Base-by-base conservation (phyloP, 2,113 vertebrate genomes). In the Pterocles burchelli region DNA sequence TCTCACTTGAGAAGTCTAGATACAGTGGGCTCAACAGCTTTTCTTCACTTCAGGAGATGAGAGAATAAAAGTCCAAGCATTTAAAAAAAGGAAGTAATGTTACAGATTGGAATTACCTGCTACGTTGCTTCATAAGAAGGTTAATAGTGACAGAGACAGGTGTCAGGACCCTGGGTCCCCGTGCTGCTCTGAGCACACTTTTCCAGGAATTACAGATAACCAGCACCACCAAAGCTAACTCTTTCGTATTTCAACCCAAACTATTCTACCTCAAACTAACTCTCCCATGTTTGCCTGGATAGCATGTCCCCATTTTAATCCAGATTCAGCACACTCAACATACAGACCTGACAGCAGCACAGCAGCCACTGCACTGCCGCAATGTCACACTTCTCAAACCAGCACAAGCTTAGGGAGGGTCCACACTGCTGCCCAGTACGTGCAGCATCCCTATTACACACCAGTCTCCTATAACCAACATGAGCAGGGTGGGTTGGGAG, bases 401-500 rank as follows among this genome's bases (percentile, higher is more conserved):
- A 57, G 52, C 36, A 41, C 36, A 46, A 45, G 34, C 41, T 11
- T 15, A 22, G 20, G 20, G 11, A 24, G 34, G 25, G 48, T 55
- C 46, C 25, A 6, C 29, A 4, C 2, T 5, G 6, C 17, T 1
- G 3, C 12, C 49, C 17, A 12, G 17, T 31, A 21, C 0, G 1
- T 6, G 58, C n/a, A 21, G 43, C 20, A 17, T 41, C 28, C 54
- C 49, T 10, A 20, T 2, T 13, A 10, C 28, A 28, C n/a, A 66
- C 24, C 33, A 54, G 5, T 17, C 43, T 52, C 31, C 49, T 16
- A 8, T 9, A 33, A 34, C 19, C n/a, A 36, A 22, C 19, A 8
- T 0, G 1, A 58, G 59, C 33, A 72, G 17, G 17, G 24, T 22
- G 26, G 25, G 12, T 9, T 79, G 51, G 57, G 61, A 43, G 45